These are phyloP conservation scores for Epinotia ramella DNA, from an alignment of 2,888 invertebrate genomes.

Conservation along the genomic window DNA sequence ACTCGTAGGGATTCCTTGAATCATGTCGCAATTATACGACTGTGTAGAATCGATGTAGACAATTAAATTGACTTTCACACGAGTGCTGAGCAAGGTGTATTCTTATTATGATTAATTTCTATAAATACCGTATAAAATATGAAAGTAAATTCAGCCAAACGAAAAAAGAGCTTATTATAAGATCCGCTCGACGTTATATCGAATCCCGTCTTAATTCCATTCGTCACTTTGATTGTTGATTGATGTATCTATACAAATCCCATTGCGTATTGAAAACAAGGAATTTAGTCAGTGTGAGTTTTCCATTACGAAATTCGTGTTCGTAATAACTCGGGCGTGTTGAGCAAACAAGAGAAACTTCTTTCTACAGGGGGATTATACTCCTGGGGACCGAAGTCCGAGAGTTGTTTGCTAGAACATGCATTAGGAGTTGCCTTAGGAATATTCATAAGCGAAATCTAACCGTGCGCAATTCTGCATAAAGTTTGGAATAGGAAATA, in stretches of 20 bases:
- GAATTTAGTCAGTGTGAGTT: not conserved
- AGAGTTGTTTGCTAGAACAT: constrained; percentile 12
- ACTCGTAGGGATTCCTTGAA: no score
- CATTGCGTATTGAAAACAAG: not conserved
- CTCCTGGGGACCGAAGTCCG: not conserved
- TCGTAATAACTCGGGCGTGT: not conserved
- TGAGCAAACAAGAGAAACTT: constrained; percentile 3
- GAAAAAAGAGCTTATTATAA: no score
- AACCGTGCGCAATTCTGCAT: not conserved
- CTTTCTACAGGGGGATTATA: constrained; percentile 6
- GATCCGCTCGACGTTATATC: no score
- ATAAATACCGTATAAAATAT: no score
- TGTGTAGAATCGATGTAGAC: no score
- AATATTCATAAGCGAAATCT: constrained; percentile 2
- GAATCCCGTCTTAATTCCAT: no score
- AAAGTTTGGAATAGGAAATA: not conserved
- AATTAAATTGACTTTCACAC: not conserved
- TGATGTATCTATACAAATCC: not conserved
- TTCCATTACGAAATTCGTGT: not conserved
- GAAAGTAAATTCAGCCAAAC: no score
- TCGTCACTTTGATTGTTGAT: not conserved
- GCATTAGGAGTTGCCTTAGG: constrained; percentile 1
- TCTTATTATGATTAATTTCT: no score
- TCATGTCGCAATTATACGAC: no score
- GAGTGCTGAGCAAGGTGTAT: not conserved